Conservation (phyloP, 2,888 invertebrate genomes). For the Epirrhoe alternata region DNA sequence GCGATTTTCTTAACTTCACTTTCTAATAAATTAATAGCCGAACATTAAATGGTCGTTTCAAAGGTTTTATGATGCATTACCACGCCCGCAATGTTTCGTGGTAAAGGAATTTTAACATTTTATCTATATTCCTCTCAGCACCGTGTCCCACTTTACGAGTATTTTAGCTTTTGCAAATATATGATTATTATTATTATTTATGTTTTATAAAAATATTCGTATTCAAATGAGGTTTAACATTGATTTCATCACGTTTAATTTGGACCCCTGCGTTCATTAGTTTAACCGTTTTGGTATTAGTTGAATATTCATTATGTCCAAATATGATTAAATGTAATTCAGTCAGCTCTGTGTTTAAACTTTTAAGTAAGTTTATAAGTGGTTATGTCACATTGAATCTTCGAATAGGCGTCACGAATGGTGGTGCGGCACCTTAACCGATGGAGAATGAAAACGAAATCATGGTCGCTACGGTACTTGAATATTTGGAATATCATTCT, state of each 20-base stretch:
- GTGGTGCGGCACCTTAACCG: constrained; percentile 43
- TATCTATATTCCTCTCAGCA: constrained; percentile 48
- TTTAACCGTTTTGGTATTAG: constrained; percentile 32
- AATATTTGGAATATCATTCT: constrained; percentile 69
- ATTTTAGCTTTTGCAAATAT: constrained; percentile 46
- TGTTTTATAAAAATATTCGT: constrained; percentile 49
- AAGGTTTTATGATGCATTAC: constrained; percentile 47
- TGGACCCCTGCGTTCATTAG: constrained; percentile 34
- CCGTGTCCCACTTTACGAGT: constrained; percentile 48
- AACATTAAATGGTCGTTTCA: constrained; percentile 35
- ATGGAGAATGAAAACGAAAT: constrained; percentile 76
- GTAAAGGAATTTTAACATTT: constrained; percentile 42
- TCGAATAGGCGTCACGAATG: constrained; percentile 56
- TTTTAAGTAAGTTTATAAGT: constrained; percentile 36
- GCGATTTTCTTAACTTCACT: constrained; percentile 33
- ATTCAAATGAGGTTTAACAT: constrained; percentile 43
- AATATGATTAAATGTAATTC: constrained; percentile 38
- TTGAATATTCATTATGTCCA: constrained; percentile 39
- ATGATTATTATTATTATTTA: constrained; percentile 43
- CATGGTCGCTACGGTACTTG: constrained; percentile 78
- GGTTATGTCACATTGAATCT: constrained; percentile 64
- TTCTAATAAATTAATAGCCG: constrained; percentile 37
- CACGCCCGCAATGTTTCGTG: constrained; percentile 49
- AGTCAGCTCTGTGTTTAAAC: constrained; percentile 19
- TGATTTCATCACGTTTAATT: constrained; percentile 41